Percentiles rank a stretch among this genome's conserved stretches.
Evolutionary conservation across 2,797 vertebrate genomes (phyloP).

Genomic region (Cirrhinus mrigala): DNA sequence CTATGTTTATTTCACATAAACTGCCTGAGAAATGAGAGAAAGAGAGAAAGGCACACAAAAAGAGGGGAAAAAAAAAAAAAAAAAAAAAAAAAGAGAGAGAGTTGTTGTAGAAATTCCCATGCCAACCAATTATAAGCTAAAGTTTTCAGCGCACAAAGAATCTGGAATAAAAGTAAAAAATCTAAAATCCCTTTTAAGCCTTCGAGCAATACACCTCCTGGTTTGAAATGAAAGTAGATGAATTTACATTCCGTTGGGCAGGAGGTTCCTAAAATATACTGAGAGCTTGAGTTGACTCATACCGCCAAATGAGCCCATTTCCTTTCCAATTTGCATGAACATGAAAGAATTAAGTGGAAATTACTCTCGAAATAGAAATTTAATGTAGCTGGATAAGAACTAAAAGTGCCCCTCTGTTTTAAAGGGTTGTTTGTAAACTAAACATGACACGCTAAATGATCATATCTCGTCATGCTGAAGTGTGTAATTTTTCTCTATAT

Average conservation of each 20-base stretch:
- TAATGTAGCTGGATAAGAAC: constrained; percentile 31
- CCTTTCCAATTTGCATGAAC: constrained; percentile 60
- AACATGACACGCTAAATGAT: constrained; percentile 17
- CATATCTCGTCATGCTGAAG: constrained; percentile 6
- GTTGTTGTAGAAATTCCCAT: constrained; percentile 47
- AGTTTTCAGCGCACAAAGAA: constrained; percentile 53
- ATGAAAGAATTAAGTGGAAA: constrained; percentile 57
- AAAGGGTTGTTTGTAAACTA: constrained; percentile 39
- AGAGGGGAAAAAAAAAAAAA: constrained; percentile 24
- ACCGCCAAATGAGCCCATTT: constrained; percentile 55
- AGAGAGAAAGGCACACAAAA: constrained; percentile 42
- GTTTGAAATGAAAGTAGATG: constrained; percentile 52
- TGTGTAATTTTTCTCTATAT: neutral
- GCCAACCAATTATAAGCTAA: constrained; percentile 54
- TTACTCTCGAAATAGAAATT: constrained; percentile 53
- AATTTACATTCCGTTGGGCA: constrained; percentile 50
- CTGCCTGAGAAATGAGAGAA: constrained; percentile 65
- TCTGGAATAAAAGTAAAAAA: constrained; percentile 47
- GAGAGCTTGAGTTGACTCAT: constrained; percentile 53
- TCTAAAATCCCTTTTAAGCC: constrained; percentile 36
- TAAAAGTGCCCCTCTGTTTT: constrained; percentile 29
- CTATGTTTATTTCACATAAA: constrained; percentile 81
- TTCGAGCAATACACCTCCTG: constrained; percentile 29
- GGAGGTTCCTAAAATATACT: constrained; percentile 49
- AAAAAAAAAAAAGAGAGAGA: constrained; percentile 39